Percentiles rank a stretch among this genome's conserved stretches.
phyloP scores from a whole-genome alignment of 2,797 vertebrate genomes.

The Emydoidea blandingii region DNA sequence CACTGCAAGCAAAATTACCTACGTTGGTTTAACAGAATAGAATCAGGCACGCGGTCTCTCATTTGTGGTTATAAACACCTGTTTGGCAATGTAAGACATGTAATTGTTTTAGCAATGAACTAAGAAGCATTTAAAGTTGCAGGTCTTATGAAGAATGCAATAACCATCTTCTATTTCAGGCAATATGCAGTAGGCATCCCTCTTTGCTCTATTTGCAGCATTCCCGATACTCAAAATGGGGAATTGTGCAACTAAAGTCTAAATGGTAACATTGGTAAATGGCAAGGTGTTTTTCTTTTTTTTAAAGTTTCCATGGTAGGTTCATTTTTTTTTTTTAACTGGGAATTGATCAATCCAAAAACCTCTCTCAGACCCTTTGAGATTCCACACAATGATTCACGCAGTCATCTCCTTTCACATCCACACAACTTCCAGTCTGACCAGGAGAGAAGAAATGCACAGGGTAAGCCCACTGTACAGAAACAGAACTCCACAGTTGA shows the following conservation, averaged over 20 bases:
- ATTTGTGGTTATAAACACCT: background rate
- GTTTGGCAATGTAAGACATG: background rate
- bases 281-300: too few species aligned
- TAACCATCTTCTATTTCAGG: background rate
- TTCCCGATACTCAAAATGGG: background rate
- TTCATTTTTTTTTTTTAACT: background rate
- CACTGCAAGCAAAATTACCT: background rate
- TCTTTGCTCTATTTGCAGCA: accelerated
- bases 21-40: accelerated
- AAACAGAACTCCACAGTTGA: background rate
- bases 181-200: background rate
- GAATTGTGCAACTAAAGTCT: background rate
- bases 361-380: background rate
- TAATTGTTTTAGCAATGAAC: too few species aligned
- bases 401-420: background rate
- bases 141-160: background rate
- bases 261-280: background rate
- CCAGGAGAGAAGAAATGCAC: background rate
- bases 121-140: too few species aligned
- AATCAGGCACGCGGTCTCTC: background rate
- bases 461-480: background rate
- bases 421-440: background rate
- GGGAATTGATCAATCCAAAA: background rate
- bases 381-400: background rate
- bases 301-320: background rate